phyloP scores from a whole-genome alignment of 2,888 invertebrate genomes.

The Drosophila neotestacea region DNA sequence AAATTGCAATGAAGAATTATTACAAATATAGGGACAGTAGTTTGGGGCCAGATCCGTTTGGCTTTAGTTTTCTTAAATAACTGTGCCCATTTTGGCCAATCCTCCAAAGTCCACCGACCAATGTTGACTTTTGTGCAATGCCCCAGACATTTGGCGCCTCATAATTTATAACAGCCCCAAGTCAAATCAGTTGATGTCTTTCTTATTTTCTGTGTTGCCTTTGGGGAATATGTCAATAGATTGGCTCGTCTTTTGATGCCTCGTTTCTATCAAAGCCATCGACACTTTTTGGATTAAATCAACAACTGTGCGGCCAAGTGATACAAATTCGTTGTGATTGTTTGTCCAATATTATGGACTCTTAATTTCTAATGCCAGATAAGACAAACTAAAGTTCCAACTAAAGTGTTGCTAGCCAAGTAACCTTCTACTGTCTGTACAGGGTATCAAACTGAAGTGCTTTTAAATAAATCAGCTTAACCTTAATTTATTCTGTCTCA shows the following conservation, averaged over 20 bases:
- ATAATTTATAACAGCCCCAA: slow-evolving; percentile 45
- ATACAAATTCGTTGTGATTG: slow-evolving; percentile 14
- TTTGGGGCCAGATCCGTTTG: slow-evolving; percentile 46
- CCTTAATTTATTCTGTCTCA: neutral
- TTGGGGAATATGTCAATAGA: slow-evolving; percentile 50
- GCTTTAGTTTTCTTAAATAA: slow-evolving; percentile 56
- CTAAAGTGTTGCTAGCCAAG: too few species aligned
- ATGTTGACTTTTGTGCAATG: slow-evolving; percentile 55
- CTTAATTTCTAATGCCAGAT: slow-evolving; percentile 5
- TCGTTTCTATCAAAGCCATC: slow-evolving; percentile 20
- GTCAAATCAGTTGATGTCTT: slow-evolving; percentile 32
- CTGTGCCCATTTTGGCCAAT: slow-evolving; percentile 44
- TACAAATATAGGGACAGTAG: neutral
- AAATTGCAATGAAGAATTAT: slow-evolving; percentile 10
- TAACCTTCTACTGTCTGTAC: neutral
- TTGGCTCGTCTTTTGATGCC: slow-evolving; percentile 47
- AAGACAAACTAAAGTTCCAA: neutral
- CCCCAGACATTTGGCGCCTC: slow-evolving; percentile 51
- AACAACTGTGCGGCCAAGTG: slow-evolving; percentile 42
- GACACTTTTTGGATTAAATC: slow-evolving; percentile 38
- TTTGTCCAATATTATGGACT: slow-evolving; percentile 10
- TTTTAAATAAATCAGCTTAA: neutral
- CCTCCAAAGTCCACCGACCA: slow-evolving; percentile 11
- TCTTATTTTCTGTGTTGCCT: slow-evolving; percentile 27
- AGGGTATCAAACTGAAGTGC: neutral